phyloP scores from a whole-genome alignment of 2,888 invertebrate species.

The Erebia ligea region DNA sequence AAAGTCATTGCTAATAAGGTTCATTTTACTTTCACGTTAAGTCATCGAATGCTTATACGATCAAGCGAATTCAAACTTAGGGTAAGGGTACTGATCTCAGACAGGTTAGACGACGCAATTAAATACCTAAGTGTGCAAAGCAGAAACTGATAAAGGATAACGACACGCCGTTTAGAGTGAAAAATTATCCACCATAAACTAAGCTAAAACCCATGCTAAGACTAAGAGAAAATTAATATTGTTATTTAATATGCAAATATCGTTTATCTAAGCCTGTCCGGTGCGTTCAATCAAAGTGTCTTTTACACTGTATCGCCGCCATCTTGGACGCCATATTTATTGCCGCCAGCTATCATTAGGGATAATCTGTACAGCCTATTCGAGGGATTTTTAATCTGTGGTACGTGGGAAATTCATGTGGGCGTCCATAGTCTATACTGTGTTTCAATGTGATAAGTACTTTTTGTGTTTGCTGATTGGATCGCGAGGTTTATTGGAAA shows the following conservation, averaged over 20 bases:
- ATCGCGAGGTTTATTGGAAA: constrained; percentile 33
- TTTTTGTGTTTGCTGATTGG: constrained; percentile 32
- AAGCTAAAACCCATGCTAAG: constrained; percentile 33
- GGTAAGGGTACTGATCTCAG: too few species aligned
- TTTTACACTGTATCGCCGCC: constrained; percentile 71
- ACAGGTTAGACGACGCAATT: too few species aligned
- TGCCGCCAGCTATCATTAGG: constrained; percentile 62
- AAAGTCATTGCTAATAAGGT: too few species aligned
- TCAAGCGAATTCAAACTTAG: too few species aligned
- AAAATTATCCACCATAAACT: constrained; percentile 25
- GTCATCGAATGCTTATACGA: too few species aligned
- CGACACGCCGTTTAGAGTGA: constrained; percentile 14
- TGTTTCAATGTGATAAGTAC: constrained; percentile 31
- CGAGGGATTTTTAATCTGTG: constrained; percentile 47
- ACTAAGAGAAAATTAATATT: constrained; percentile 69
- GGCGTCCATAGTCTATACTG: constrained; percentile 28
- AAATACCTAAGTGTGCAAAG: neutral
- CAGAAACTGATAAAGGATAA: constrained; percentile 8
- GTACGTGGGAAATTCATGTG: constrained; percentile 39
- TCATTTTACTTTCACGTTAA: too few species aligned
- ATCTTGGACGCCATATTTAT: constrained; percentile 73
- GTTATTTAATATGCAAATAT: constrained; percentile 80
- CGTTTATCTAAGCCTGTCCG: constrained; percentile 74
- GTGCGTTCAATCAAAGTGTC: constrained; percentile 80
- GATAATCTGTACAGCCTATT: constrained; percentile 62